Conservation (phyloP, 2,113 vertebrate genomes). For the Conger conger region DNA sequence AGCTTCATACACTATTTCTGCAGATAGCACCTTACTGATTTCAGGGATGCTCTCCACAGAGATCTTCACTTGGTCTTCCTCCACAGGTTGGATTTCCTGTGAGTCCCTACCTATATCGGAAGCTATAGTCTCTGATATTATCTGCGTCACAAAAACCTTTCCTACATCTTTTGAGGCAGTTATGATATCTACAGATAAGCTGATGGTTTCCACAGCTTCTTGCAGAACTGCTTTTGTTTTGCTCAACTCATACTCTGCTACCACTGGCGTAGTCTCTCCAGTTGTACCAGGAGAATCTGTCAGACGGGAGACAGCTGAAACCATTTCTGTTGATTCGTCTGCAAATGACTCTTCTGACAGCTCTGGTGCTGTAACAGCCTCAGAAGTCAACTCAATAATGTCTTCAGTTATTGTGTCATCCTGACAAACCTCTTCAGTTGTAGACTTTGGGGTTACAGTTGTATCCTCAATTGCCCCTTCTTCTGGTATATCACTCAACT, state of each 20-base stretch:
- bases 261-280: constrained; percentile 81
- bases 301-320: constrained; percentile 88
- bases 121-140: constrained; percentile 43
- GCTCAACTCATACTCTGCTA: constrained; percentile 57
- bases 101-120: constrained; percentile 40
- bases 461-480: constrained; percentile 65
- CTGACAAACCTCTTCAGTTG: constrained; percentile 56
- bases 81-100: constrained; percentile 44
- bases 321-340: constrained; percentile 83
- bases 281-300: constrained; percentile 82
- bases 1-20: constrained; percentile 44
- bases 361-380: constrained; percentile 77
- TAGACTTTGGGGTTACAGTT: constrained; percentile 40
- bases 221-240: constrained; percentile 72
- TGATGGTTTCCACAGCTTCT: constrained; percentile 74
- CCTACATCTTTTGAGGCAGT: constrained; percentile 36
- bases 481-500: constrained; percentile 71
- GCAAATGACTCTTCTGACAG: constrained; percentile 68
- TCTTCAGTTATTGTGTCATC: constrained; percentile 72
- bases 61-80: constrained; percentile 25
- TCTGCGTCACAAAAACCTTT: constrained; percentile 29
- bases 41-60: constrained; percentile 46
- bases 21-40: constrained; percentile 43
- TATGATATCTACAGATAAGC: constrained; percentile 39
- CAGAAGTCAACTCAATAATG: constrained; percentile 70